A percentile compares a stretch with the other conserved stretches of the same genome.
phyloP scores from a whole-genome alignment of 92 coral and sea anemone genomes.

The Phenganax stokvisi region DNA sequence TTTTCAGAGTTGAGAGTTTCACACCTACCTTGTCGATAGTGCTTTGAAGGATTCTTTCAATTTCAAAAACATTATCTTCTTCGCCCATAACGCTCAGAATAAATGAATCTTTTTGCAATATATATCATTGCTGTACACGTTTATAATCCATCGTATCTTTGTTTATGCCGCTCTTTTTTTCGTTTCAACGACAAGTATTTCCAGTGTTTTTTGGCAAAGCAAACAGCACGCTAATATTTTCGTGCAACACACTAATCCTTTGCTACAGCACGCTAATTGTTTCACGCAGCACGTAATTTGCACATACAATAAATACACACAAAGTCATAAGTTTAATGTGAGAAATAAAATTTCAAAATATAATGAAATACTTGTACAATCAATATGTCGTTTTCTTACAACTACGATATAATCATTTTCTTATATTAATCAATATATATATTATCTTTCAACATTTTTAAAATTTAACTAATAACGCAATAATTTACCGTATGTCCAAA shows the following conservation, averaged over 20 bases:
- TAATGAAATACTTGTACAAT: constrained; percentile 8
- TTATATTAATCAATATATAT: constrained; percentile 21
- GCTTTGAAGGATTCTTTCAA: constrained; percentile 17
- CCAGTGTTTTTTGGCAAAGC: too few species aligned
- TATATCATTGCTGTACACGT: neutral
- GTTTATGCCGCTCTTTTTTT: too few species aligned
- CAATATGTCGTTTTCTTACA: constrained; percentile 5
- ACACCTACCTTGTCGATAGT: neutral
- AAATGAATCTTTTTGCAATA: neutral
- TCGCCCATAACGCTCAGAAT: neutral
- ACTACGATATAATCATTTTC: constrained; percentile 13
- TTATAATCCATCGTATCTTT: too few species aligned
- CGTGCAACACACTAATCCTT: too few species aligned
- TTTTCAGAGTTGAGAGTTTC: neutral
- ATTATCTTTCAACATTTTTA: constrained; percentile 6
- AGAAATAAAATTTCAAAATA: neutral
- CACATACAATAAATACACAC: too few species aligned
- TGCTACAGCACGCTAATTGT: too few species aligned
- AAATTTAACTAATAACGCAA: constrained; percentile 16
- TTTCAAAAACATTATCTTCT: constrained; percentile 33
- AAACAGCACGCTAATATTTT: too few species aligned
- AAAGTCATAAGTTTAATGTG: too few species aligned
- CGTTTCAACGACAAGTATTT: too few species aligned
- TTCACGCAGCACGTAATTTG: too few species aligned
- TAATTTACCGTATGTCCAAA: neutral